Conservation (phyloP, 2,113 vertebrate species). For the Alethe diademata region DNA sequence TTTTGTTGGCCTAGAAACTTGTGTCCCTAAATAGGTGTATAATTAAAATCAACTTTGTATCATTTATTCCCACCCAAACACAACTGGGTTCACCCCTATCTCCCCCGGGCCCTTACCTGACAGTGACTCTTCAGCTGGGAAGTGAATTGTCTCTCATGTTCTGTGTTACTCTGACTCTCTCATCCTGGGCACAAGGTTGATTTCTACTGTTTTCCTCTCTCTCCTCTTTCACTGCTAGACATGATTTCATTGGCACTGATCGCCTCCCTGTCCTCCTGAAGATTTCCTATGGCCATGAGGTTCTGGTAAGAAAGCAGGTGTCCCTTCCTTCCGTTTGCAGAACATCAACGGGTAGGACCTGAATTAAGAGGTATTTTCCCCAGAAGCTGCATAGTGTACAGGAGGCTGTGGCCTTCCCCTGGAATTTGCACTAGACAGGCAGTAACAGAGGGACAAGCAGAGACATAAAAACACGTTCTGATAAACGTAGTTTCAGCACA, state of each 20-base stretch:
- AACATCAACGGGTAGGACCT: neutral
- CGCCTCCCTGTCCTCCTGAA: slow-evolving; percentile 87
- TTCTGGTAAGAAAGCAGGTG: slow-evolving; percentile 81
- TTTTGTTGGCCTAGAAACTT: neutral
- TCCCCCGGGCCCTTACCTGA: neutral
- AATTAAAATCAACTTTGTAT: neutral
- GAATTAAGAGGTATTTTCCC: neutral
- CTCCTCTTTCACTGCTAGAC: slow-evolving; percentile 71
- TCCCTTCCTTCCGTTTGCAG: neutral
- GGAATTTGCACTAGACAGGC: neutral
- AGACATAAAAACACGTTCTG: neutral
- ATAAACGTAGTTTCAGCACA: neutral
- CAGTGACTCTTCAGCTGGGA: slow-evolving; percentile 33
- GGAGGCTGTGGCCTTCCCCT: neutral
- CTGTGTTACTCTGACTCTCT: neutral
- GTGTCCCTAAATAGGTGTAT: neutral
- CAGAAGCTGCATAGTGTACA: neutral
- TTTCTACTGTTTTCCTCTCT: neutral
- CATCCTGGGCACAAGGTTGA: neutral
- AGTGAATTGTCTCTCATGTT: slow-evolving; percentile 47
- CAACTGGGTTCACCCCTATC: neutral
- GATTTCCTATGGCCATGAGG: slow-evolving; percentile 88
- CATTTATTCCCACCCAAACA: neutral
- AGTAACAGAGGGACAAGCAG: neutral
- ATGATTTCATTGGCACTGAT: slow-evolving; percentile 80